Evolutionary conservation across 2,113 vertebrate genomes (phyloP).

Genomic region (Crotalus viridis): DNA sequence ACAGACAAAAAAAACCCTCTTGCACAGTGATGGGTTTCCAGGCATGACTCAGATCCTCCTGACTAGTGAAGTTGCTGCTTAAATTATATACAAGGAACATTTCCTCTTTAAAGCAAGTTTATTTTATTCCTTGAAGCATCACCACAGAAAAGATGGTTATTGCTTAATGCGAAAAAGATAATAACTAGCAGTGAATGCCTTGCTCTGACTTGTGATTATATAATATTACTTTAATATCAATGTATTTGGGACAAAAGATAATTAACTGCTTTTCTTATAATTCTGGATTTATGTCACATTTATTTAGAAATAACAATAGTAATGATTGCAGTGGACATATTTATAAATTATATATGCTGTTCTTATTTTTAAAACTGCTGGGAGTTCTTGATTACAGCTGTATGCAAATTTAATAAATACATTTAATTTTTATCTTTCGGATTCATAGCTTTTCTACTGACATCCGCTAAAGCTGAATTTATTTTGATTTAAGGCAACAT

Average conservation of each 20-base stretch:
- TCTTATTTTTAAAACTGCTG: neutral
- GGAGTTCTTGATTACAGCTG: neutral
- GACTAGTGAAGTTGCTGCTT: neutral
- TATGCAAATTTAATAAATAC: neutral
- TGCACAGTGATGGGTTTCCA: neutral
- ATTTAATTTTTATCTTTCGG: neutral
- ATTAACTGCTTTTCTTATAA: neutral
- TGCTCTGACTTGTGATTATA: conserved; percentile 19
- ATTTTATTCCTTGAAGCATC: neutral
- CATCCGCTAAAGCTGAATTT: neutral
- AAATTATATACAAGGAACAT: neutral
- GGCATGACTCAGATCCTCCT: conserved; percentile 3
- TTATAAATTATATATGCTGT: neutral
- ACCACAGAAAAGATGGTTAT: neutral
- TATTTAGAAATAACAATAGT: neutral
- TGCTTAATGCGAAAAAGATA: neutral
- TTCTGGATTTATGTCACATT: neutral
- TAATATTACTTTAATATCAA: neutral
- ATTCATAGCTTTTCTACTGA: neutral
- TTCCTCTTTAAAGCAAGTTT: neutral
- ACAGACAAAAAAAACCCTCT: neutral
- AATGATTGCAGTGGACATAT: neutral
- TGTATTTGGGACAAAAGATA: neutral
- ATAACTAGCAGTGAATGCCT: neutral
- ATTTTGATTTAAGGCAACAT: neutral